Evolutionary conservation across 2,888 invertebrate species (phyloP).

Genomic region (Fragum whitleyi): DNA sequence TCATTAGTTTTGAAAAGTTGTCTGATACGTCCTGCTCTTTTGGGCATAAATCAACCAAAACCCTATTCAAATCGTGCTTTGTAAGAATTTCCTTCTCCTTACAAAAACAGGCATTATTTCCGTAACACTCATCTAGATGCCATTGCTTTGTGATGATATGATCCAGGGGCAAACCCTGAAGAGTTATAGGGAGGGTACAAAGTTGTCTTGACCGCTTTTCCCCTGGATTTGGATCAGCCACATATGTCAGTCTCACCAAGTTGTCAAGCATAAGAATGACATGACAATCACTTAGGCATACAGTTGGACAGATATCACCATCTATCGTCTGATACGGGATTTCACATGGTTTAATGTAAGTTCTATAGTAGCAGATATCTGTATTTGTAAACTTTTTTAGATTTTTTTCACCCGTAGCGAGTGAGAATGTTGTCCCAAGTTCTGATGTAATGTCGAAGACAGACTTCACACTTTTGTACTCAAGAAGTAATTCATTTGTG

Average conservation of each 20-base stretch:
- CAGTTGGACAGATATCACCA: neutral
- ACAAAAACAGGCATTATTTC: constrained; percentile 34
- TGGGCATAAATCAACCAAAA: neutral
- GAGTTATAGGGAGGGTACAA: constrained; percentile 56
- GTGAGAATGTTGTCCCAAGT: constrained; percentile 28
- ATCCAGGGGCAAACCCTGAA: constrained; percentile 52
- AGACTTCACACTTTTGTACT: constrained; percentile 39
- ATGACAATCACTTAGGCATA: constrained; percentile 33
- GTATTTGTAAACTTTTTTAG: constrained; percentile 28
- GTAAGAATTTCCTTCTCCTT: neutral
- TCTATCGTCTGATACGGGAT: neutral
- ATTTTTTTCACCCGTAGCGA: constrained; percentile 31
- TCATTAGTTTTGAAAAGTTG: neutral
- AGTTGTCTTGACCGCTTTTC: constrained; percentile 41
- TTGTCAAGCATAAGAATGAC: constrained; percentile 44
- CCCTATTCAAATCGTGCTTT: neutral
- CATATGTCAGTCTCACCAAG: constrained; percentile 36
- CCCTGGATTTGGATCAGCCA: constrained; percentile 43
- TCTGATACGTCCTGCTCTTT: neutral
- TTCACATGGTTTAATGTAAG: constrained; percentile 42
- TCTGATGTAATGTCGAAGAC: constrained; percentile 45
- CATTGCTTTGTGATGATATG: constrained; percentile 33
- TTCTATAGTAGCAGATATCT: constrained; percentile 54
- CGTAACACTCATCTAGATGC: constrained; percentile 49
- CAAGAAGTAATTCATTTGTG: constrained; percentile 37